A percentile compares a stretch with the other conserved stretches of the same genome.
Evolutionary conservation across 2,888 invertebrate species (phyloP).

Genomic region (Ochlodes sylvanus): DNA sequence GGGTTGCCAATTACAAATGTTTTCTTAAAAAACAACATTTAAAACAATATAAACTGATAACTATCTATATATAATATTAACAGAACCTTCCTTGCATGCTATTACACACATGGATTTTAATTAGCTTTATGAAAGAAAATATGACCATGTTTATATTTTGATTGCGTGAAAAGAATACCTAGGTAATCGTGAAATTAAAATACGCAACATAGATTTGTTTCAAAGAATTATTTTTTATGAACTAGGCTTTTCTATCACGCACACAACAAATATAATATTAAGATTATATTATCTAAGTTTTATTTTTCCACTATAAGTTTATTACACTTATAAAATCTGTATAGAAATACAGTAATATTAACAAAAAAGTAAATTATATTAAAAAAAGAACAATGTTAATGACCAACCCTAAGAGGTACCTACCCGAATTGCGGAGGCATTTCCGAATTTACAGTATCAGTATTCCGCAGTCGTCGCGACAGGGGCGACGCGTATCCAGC

Average conservation of each 20-base stretch:
- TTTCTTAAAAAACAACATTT: background rate
- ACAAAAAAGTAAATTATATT: background rate
- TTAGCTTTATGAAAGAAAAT: too few relatives aligned
- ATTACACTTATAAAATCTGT: too few relatives aligned
- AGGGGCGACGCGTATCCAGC: constrained; percentile 61
- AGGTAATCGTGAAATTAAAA: too few relatives aligned
- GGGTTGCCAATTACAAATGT: constrained; percentile 2
- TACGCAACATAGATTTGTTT: too few relatives aligned
- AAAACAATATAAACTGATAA: too few relatives aligned
- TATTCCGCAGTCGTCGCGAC: constrained; percentile 66
- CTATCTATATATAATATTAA: background rate
- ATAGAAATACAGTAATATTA: background rate
- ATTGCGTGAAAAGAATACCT: too few relatives aligned
- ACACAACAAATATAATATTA: too few relatives aligned
- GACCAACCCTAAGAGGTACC: constrained; percentile 48
- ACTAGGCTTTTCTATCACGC: background rate
- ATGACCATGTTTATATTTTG: too few relatives aligned
- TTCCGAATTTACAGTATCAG: constrained; percentile 61
- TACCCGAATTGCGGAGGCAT: constrained; percentile 51
- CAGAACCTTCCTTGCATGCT: background rate
- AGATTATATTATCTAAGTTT: background rate
- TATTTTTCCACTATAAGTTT: too few relatives aligned
- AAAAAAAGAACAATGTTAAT: constrained; percentile 13
- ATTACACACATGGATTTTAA: too few relatives aligned
- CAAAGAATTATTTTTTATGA: too few relatives aligned